Conservation (phyloP, 2,113 vertebrate genomes). For the Gymnobelideus leadbeateri region DNA sequence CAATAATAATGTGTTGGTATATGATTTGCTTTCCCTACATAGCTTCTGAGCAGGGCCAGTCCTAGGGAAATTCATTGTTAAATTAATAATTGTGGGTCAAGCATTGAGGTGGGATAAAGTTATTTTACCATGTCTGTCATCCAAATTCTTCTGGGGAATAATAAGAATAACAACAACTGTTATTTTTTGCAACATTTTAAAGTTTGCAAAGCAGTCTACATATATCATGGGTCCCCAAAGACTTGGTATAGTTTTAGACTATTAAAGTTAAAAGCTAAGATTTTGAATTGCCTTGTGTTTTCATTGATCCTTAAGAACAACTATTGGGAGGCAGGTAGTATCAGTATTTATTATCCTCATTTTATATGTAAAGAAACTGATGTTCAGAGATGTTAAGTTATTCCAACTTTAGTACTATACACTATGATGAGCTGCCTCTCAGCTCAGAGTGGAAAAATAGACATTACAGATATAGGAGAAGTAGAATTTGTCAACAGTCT, state of each 20-base stretch:
- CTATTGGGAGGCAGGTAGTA: background rate
- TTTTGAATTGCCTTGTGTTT: background rate
- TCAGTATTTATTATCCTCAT: background rate
- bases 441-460: background rate
- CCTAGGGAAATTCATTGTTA: background rate
- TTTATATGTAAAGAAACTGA: background rate
- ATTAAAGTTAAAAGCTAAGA: background rate
- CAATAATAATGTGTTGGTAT: conserved; percentile 30
- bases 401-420: background rate
- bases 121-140: conserved; percentile 12
- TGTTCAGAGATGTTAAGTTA: background rate
- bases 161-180: background rate
- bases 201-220: background rate
- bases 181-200: background rate
- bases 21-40: conserved; percentile 13
- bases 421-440: background rate
- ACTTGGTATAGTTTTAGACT: background rate
- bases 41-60: background rate
- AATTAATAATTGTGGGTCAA: conserved; percentile 21
- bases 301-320: background rate
- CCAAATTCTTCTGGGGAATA: background rate
- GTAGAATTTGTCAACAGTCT: background rate
- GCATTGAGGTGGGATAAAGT: conserved; percentile 8
- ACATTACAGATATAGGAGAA: background rate
- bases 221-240: background rate